Percentiles rank a stretch among this genome's conserved stretches.
These are phyloP conservation scores for Danio jaintianensis DNA, from an alignment of 2,797 vertebrate genomes.

Conservation along the genomic window DNA sequence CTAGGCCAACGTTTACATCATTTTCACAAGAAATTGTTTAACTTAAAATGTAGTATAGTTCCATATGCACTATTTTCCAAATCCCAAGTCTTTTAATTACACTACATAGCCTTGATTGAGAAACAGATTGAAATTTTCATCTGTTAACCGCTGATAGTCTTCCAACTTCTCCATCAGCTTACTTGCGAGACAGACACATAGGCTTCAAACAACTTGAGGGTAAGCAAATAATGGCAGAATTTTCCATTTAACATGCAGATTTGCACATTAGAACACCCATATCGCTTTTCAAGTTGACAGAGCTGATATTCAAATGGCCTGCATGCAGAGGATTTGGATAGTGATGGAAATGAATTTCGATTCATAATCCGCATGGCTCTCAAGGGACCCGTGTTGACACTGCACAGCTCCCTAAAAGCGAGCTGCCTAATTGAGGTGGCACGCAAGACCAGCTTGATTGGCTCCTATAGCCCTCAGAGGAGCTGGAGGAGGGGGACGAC, in stretches of 20 bases:
- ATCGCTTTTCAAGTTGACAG: slow-evolving; percentile 38
- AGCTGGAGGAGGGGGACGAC: slow-evolving; percentile 22
- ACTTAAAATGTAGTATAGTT: no score
- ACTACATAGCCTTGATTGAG: neutral
- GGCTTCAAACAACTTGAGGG: neutral
- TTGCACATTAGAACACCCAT: slow-evolving; percentile 22
- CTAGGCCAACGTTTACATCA: no score
- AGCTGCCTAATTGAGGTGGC: slow-evolving; percentile 55
- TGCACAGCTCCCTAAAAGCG: slow-evolving; percentile 34
- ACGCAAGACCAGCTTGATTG: slow-evolving; percentile 42
- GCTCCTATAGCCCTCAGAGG: slow-evolving; percentile 38
- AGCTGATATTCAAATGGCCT: slow-evolving; percentile 48
- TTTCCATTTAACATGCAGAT: slow-evolving; percentile 9
- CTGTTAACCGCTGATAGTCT: neutral
- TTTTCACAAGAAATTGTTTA: no score
- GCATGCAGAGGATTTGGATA: slow-evolving; percentile 33
- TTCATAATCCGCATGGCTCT: slow-evolving; percentile 45
- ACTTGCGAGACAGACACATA: neutral
- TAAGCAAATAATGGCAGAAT: neutral
- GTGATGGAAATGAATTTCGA: slow-evolving; percentile 52
- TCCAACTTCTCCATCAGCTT: neutral
- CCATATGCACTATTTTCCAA: neutral
- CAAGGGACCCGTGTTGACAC: slow-evolving; percentile 42
- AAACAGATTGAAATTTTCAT: neutral
- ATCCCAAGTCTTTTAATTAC: neutral